phyloP scores from a whole-genome alignment of 2,113 vertebrate genomes.

The Pelecanus crispus region DNA sequence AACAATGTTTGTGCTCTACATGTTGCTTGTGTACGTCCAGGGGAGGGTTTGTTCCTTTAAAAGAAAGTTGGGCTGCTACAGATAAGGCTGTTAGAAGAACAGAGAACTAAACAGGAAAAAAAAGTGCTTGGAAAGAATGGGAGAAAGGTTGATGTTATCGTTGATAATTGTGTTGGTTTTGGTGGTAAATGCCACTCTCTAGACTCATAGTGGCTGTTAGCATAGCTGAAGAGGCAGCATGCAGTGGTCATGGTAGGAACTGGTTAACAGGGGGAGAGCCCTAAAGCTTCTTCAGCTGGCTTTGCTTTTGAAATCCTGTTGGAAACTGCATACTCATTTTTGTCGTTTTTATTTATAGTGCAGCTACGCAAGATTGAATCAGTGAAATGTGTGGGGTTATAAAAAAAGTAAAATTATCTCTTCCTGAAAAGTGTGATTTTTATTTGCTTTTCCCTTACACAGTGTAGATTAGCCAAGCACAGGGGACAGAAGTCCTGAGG shows the following conservation, averaged over 20 bases:
- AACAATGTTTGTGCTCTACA: background rate
- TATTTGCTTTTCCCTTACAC: background rate
- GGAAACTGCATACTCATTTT: background rate
- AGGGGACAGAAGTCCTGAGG: background rate
- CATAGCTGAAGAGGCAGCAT: background rate
- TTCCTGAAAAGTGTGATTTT: background rate
- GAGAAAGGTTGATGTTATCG: background rate
- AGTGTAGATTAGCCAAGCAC: background rate
- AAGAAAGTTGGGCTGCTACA: background rate
- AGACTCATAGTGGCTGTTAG: background rate
- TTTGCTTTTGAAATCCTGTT: background rate
- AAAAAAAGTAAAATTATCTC: background rate
- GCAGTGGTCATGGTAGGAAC: background rate
- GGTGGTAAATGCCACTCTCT: background rate
- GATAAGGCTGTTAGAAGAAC: background rate
- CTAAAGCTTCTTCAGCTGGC: background rate
- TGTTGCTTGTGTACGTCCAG: background rate
- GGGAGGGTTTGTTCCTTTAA: background rate
- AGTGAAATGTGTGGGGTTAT: background rate
- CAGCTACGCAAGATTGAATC: background rate
- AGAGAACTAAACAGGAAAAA: background rate
- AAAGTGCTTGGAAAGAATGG: rapidly evolving
- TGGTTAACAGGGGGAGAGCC: background rate
- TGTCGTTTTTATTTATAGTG: background rate
- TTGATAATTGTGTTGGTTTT: background rate